A percentile compares a stretch with the other conserved stretches of the same genome.
phyloP scores from a whole-genome alignment of 2,797 vertebrate genomes.

The Anguilla anguilla region DNA sequence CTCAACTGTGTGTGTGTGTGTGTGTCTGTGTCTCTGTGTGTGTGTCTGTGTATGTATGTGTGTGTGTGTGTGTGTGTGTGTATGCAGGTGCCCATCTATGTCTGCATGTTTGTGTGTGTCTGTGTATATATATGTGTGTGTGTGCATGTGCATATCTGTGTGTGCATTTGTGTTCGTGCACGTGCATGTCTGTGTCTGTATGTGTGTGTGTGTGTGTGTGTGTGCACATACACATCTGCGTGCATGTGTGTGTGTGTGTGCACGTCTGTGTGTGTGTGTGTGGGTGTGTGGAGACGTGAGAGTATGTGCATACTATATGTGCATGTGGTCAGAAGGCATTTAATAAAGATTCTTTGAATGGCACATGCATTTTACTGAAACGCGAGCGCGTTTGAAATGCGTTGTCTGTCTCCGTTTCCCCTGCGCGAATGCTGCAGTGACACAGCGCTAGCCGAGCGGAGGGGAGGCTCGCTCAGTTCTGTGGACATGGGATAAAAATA shows the following conservation, averaged over 20 bases:
- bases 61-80: conserved; percentile 9
- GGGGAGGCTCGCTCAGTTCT: neutral
- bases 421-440: neutral
- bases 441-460: neutral
- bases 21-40: neutral
- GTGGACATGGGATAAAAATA: neutral
- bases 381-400: neutral
- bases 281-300: neutral
- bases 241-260: neutral
- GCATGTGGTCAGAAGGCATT: neutral
- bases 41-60: neutral
- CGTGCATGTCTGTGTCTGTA: too few relatives aligned
- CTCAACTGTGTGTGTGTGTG: neutral
- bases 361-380: neutral
- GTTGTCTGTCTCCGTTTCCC: neutral
- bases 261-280: neutral
- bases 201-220: conserved; percentile 36
- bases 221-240: neutral
- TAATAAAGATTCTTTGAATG: neutral
- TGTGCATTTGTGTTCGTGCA: neutral
- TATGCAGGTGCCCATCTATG: neutral
- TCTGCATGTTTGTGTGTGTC: conserved; percentile 23
- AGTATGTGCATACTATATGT: neutral
- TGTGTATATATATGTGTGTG: neutral
- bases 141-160: neutral